Evolutionary conservation across 2,113 vertebrate species (phyloP), one percentile per base, ranked within the genome.

Genomic region (Galeopterus variegatus): DNA sequence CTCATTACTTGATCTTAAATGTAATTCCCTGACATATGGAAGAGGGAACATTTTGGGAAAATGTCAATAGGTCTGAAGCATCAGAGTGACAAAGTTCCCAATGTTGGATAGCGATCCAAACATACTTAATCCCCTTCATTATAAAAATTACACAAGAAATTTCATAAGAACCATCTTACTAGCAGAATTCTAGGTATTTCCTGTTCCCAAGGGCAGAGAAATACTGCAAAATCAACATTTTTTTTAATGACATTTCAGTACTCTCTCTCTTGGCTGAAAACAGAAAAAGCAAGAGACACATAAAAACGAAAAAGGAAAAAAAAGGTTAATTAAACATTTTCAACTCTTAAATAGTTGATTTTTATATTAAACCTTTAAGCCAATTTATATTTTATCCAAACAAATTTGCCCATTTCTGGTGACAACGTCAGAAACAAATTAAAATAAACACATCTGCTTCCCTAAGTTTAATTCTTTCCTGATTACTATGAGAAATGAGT

Each of bases 191-290:
- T 97, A 97, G 98, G 97, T 97, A 98, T 98, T 98, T 98, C 98
- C 98, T 98, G 97, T 97, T 97, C 98, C 97, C 97, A 98, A 95
- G 92, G 92, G 97, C 97, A 98, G 94, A 97, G 92, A 97, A 98
- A 97, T 98, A 95, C 96, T 98, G 97, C 98, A 98, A 98, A 97
- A 97, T 98, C 92, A 96, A 98, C 98, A 94, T 98, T 98, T 97
- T 79, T 98, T 98, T 97, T 93, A 98, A 98, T 98, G 98, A 97
- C 94, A 98, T 98, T 98, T 98, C 98, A 98, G 97, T 98, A 96
- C 96, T 97, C 97, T 97, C 97, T 98, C 93, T 96, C 87, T 97
- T 97, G 96, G 96, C 96, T 83, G 50, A 96, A 98, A 97, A 96
- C 26, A 92, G 84, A 94, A 96, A 98, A 82, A 96, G 87, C 26